These are phyloP conservation scores for Aleiodes alternator DNA, from an alignment of 2,888 invertebrate genomes.

Conservation along the genomic window DNA sequence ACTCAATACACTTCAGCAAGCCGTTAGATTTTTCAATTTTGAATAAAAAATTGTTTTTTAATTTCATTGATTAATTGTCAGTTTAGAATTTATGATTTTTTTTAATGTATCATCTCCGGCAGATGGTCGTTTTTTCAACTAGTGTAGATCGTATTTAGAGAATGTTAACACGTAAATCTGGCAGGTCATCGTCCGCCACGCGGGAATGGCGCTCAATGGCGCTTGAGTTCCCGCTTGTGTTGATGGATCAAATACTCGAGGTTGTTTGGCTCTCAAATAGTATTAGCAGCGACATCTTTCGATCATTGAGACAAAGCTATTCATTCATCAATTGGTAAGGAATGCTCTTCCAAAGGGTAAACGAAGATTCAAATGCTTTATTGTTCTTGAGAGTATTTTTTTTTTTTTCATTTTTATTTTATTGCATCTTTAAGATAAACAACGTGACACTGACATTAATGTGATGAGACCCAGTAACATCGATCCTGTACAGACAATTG, in stretches of 20 bases:
- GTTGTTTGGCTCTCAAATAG: background rate
- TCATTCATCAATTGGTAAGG: background rate
- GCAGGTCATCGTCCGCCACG: slow-evolving; percentile 64
- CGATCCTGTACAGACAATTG: slow-evolving; percentile 69
- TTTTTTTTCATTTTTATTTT: background rate
- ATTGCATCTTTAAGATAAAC: slow-evolving; percentile 50
- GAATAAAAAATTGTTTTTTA: background rate
- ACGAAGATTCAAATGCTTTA: background rate
- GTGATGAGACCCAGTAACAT: slow-evolving; percentile 71
- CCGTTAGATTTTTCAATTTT: background rate
- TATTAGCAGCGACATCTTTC: slow-evolving; percentile 15
- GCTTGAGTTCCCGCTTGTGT: slow-evolving; percentile 24
- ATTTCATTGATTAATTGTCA: background rate
- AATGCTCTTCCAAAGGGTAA: background rate
- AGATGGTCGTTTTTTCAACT: background rate
- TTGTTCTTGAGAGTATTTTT: background rate
- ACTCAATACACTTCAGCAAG: background rate
- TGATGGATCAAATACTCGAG: slow-evolving; percentile 21
- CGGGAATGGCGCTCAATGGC: slow-evolving; percentile 50
- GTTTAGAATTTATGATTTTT: background rate
- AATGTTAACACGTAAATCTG: slow-evolving; percentile 56
- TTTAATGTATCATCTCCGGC: background rate
- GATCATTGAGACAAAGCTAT: background rate
- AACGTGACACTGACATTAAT: slow-evolving; percentile 66
- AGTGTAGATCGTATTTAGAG: slow-evolving; percentile 8